phyloP scores from a whole-genome alignment of 2,113 vertebrate genomes.

The Phalacrocorax brasilianus region DNA sequence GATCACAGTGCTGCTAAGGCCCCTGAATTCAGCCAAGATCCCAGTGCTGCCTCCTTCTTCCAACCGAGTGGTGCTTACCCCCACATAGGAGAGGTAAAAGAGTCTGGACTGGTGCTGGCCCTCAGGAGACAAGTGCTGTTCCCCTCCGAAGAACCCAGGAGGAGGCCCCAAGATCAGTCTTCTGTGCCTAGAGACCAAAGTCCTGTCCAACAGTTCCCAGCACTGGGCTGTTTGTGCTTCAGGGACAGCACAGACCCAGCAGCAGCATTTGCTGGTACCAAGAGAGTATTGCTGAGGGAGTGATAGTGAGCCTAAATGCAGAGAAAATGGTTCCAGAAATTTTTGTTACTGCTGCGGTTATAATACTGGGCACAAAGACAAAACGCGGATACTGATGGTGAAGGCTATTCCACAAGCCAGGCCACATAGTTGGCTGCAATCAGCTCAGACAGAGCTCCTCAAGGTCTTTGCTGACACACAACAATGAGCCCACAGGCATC shows the following conservation, averaged over 20 bases:
- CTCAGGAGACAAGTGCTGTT: not conserved
- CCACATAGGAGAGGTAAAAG: not conserved
- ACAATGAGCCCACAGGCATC: not conserved
- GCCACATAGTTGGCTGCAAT: not conserved
- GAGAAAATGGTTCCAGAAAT: not conserved
- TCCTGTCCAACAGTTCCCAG: not conserved
- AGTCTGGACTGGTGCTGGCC: not conserved
- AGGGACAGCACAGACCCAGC: not conserved
- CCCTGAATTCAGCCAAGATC: not conserved
- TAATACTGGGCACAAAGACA: not conserved
- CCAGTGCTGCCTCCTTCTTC: not conserved
- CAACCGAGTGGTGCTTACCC: accelerated
- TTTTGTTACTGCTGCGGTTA: not conserved
- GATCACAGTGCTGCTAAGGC: not conserved
- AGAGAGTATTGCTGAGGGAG: not conserved
- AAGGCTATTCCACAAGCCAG: not conserved
- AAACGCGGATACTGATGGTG: not conserved
- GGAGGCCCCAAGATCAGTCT: not conserved
- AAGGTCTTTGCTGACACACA: not conserved
- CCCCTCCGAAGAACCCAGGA: not conserved
- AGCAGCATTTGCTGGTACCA: not conserved
- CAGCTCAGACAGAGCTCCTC: not conserved
- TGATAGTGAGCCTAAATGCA: not conserved
- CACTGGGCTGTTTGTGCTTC: not conserved
- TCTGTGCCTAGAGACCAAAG: not conserved